These are phyloP conservation scores for Himalopsyche japonica DNA, from an alignment of 2,888 invertebrate genomes.

Conservation along the genomic window DNA sequence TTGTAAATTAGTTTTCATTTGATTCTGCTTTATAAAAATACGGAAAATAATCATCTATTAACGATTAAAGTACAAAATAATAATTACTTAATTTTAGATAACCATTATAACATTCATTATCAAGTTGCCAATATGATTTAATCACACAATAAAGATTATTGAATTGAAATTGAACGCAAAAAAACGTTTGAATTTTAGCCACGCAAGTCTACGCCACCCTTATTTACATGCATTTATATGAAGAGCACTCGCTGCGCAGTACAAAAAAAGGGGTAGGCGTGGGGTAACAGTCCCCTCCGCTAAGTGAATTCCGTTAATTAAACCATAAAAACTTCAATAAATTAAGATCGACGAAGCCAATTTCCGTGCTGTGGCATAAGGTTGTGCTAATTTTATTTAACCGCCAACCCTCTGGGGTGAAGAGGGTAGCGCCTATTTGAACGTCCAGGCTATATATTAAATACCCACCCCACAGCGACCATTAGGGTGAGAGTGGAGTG, in stretches of 20 bases:
- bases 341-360: constrained; percentile 60
- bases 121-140: not conserved
- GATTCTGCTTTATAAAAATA: too few species aligned
- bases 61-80: too few species aligned
- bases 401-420: constrained; percentile 42
- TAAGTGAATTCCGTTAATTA: constrained; percentile 65
- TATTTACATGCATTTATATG: constrained; percentile 34
- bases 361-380: constrained; percentile 62
- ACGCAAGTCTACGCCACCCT: constrained; percentile 20
- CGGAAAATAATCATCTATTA: too few species aligned
- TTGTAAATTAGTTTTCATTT: too few species aligned
- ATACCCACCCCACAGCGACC: not conserved
- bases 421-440: constrained; percentile 8
- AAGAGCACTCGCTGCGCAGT: not conserved
- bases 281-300: constrained; percentile 42
- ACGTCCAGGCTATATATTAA: not conserved
- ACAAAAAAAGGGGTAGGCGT: not conserved
- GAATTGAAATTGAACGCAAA: not conserved
- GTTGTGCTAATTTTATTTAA: constrained; percentile 49
- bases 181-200: constrained; percentile 14
- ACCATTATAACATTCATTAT: not conserved
- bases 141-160: not conserved
- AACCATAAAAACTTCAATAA: constrained; percentile 65
- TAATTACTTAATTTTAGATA: too few species aligned
- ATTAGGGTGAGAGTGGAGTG: not conserved